phyloP scores from a whole-genome alignment of 2,113 vertebrate species.

The Pteropus alecto region DNA sequence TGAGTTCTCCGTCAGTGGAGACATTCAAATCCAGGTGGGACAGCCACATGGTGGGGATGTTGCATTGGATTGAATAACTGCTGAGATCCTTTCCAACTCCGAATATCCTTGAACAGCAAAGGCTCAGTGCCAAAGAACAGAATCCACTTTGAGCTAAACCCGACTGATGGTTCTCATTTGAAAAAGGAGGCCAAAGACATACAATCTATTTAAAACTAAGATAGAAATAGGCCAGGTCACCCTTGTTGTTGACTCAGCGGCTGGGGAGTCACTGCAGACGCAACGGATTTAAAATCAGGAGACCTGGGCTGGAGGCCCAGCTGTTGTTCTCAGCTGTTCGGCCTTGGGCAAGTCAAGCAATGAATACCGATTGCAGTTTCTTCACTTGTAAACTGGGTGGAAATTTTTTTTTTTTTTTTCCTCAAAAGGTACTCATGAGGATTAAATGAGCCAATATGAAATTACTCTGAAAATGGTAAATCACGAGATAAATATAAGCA shows the following conservation, averaged over 20 bases:
- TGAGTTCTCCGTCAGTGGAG: neutral
- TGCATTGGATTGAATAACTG: neutral
- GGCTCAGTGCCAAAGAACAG: conserved; percentile 22
- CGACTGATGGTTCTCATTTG: neutral
- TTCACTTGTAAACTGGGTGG: conserved; percentile 27
- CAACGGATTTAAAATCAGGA: neutral
- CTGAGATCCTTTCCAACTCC: neutral
- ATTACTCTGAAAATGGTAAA: conserved; percentile 56
- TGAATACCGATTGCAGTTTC: neutral
- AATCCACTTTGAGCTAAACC: conserved; percentile 45
- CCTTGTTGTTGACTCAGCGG: conserved; percentile 37
- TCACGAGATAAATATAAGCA: conserved; percentile 17
- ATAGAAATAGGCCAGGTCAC: conserved; percentile 8
- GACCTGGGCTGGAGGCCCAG: neutral
- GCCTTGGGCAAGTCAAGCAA: neutral
- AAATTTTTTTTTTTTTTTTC: neutral
- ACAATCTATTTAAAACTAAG: conserved; percentile 35
- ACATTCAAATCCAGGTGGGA: neutral
- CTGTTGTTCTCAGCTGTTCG: accelerated
- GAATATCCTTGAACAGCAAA: neutral
- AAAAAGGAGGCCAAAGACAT: conserved; percentile 55
- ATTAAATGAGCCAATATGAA: conserved; percentile 62
- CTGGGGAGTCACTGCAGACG: accelerated
- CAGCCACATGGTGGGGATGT: conserved; percentile 52
- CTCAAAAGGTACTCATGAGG: conserved; percentile 27